Base-by-base conservation (phyloP, 2,888 invertebrate species). In the Epistrophe grossulariae region DNA sequence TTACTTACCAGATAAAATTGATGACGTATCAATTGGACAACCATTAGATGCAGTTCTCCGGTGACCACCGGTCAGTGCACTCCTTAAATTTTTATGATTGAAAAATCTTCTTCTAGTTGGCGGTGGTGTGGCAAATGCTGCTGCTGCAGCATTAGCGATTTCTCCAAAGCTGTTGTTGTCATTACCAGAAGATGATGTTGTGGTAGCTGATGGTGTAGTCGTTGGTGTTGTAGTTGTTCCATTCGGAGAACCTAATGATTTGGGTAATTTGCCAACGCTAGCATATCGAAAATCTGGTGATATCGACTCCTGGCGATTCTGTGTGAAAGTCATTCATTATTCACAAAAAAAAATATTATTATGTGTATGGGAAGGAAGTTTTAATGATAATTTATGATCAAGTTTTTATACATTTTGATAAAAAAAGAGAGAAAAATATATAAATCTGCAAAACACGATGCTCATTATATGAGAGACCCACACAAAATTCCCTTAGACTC, bases 121-220 rank as follows among this genome's bases (percentile, higher is more conserved):
- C 0, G 96, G 96, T 60, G 97, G 97, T 66, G 97, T 97, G 60
- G 97, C 97, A 91, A 97, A 97, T 94, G 96, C 96, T 92, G 96
- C 94, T 28, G 94, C 94, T 94, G 95, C 94, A 55, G 81, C 64
- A 74, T 78, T 88, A 64, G 91, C 90, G 92, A 93, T 95, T 92
- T 94, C 93, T 88, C 91, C 88, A 73, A 91, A 91, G 88, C 62
- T 43, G 40, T 70, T 70, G 55, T 90, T 89, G 79, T 91, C 90
- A 66, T 89, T 89, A 82, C 89, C 79, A 19, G 79, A 88, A 89
- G 93, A 93, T 88, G 89, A 79, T 89, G 88, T 72, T 74, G 76
- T 74, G 31, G 74, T 87, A 2, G 79, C 31, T 50, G 50, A 31
- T 62, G 81, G 66, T 31, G 60, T 52, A 79, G 81, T 84, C n/a